Conservation (phyloP, 2,797 vertebrate genomes). For the Pagetopsis macropterus region DNA sequence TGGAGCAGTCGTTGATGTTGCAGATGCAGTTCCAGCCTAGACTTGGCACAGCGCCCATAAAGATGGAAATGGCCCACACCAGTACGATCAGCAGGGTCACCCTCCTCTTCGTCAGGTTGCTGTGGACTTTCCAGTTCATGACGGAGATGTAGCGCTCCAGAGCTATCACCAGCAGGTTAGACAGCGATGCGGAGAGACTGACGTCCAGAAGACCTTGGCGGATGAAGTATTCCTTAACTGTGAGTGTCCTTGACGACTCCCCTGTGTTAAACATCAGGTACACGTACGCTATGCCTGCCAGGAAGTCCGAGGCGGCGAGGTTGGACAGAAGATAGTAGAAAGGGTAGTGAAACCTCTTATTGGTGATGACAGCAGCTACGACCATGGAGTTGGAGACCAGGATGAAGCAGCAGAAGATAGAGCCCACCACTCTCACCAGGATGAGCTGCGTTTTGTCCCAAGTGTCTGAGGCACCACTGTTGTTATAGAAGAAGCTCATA, state of each 20-base stretch:
- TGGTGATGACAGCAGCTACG: constrained; percentile 93
- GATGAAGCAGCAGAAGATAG: constrained; percentile 94
- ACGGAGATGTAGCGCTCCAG: constrained; percentile 96
- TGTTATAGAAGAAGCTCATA: constrained; percentile 96
- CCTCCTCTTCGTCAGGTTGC: constrained; percentile 93
- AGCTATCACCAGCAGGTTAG: constrained; percentile 94
- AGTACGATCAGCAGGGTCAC: constrained; percentile 92
- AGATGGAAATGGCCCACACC: constrained; percentile 93
- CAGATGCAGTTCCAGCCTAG: constrained; percentile 98
- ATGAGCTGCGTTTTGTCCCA: constrained; percentile 86
- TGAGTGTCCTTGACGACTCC: constrained; percentile 84
- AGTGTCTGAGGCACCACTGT: constrained; percentile 80
- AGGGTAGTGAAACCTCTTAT: constrained; percentile 94
- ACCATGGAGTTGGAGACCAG: constrained; percentile 94
- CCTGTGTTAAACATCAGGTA: constrained; percentile 98
- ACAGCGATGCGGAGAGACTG: constrained; percentile 93
- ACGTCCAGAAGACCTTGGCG: constrained; percentile 94
- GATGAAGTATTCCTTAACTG: constrained; percentile 91
- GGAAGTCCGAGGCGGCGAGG: constrained; percentile 95
- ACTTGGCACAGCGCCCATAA: constrained; percentile 94
- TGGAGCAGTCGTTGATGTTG: constrained; percentile 88
- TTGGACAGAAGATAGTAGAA: constrained; percentile 97
- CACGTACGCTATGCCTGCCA: constrained; percentile 95
- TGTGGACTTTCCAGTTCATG: constrained; percentile 94
- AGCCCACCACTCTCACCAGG: constrained; percentile 89